phyloP scores from a whole-genome alignment of 2,113 vertebrate species.

The Microtus pennsylvanicus region DNA sequence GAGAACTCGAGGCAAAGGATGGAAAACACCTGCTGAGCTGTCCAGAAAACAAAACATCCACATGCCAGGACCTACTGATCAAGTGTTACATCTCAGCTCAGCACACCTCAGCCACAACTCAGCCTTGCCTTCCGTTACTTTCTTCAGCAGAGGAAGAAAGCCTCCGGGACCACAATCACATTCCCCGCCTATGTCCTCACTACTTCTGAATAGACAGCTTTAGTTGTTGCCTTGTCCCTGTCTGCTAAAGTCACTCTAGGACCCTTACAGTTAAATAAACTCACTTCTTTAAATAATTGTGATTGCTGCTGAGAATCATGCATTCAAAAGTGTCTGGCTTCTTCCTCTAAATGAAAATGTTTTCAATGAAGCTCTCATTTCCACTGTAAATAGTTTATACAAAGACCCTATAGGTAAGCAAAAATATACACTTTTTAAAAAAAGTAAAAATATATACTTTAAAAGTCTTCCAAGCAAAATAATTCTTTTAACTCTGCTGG shows the following conservation, averaged over 20 bases:
- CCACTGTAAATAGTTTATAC: background rate
- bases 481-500: slow-evolving; percentile 1
- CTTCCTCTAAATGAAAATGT: slow-evolving; percentile 35
- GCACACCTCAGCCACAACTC: slow-evolving; percentile 52
- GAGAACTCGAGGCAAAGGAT: slow-evolving; percentile 39
- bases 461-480: slow-evolving; percentile 40
- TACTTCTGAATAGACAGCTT: slow-evolving; percentile 21
- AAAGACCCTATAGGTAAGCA: slow-evolving; percentile 32
- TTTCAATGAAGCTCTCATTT: slow-evolving; percentile 47
- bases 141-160: background rate
- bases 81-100: slow-evolving; percentile 43
- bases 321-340: slow-evolving; percentile 35
- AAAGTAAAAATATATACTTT: background rate
- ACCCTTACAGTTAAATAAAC: slow-evolving; percentile 23
- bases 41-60: slow-evolving; percentile 30
- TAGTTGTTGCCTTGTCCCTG: background rate
- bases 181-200: background rate
- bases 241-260: slow-evolving; percentile 1
- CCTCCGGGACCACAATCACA: background rate
- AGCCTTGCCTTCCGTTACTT: background rate
- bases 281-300: slow-evolving; percentile 27
- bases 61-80: background rate
- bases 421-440: background rate
- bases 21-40: slow-evolving; percentile 36
- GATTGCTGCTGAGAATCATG: background rate